A percentile compares a stretch with the other conserved stretches of the same genome.
phyloP scores from a whole-genome alignment of 2,888 invertebrate species.

The Hipparchia semele region DNA sequence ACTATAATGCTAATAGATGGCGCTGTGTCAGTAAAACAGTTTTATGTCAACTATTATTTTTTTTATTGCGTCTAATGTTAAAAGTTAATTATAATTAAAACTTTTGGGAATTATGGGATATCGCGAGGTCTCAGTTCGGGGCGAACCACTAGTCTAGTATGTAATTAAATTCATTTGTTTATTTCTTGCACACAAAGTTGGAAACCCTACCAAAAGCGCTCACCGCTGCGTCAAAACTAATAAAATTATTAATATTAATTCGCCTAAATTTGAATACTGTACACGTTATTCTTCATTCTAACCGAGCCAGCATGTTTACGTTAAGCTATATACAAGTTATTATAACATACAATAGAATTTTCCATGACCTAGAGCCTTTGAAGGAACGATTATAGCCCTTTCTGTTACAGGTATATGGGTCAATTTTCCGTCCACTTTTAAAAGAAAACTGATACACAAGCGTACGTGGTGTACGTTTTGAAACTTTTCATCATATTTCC shows the following conservation, averaged over 20 bases:
- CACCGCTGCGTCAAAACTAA: no score
- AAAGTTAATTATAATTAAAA: no score
- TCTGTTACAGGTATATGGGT: neutral
- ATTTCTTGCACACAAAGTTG: no score
- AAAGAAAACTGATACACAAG: neutral
- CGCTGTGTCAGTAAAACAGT: no score
- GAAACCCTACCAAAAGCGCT: no score
- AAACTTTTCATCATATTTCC: conserved; percentile 34
- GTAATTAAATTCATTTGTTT: no score
- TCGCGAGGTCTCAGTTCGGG: no score
- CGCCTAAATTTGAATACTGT: neutral
- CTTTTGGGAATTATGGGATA: no score
- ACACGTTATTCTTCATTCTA: neutral
- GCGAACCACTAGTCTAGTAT: no score
- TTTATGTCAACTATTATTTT: no score
- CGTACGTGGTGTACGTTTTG: conserved; percentile 19
- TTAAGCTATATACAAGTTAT: neutral
- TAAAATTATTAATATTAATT: neutral
- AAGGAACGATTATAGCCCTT: neutral
- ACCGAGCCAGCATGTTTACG: neutral
- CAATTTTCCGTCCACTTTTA: conserved; percentile 3
- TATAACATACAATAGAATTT: neutral
- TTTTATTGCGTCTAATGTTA: no score
- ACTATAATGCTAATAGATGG: no score
- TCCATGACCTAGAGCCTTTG: neutral